Evolutionary conservation across 37 sponge, comb jelly and placozoan species (phyloP), one percentile per base, ranked within the genome.

Genomic region (Cladorhizidae sp.): DNA sequence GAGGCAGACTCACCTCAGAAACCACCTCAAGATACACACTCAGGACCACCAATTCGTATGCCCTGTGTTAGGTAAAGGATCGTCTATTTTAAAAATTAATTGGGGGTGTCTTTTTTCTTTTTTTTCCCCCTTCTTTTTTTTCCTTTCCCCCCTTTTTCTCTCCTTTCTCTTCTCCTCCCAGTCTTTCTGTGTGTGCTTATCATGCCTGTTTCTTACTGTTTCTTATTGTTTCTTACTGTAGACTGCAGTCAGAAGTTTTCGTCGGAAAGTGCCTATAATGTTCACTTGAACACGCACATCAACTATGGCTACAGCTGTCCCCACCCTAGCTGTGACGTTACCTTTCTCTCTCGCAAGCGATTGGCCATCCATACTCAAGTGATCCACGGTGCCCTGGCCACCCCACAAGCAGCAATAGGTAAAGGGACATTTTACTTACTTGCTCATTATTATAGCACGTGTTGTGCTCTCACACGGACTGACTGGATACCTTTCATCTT

Each of bases 1-100:
- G 28, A 58, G 83, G 3, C 88, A 88, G 79, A 82, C 79, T 0
- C 83, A 88, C 67, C 73, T 88, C 45, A 77, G 78, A 35, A 88
- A 77, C 74, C 88, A 88, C 73, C 78, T 88, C 62, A 88, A 88
- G 78, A 81, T 77, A 0, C 88, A 88, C 83, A 70, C 73, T 20
- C 70, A 82, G 22, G 78, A 82, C 63, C 64, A 70, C 72, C 77
- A 76, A 55, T 88, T 82, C 64, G 64, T 74, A 22, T 88, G 88
- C 73, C 83, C 83, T 33, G 83, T 88, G 23, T 29, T 83, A 63
- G 88, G 88, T 88, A 62, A 76, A 73, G 22, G 67, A 20, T 32
- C 9, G 73, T n/a, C n/a, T n/a, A n/a, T n/a, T n/a, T n/a, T n/a
- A n/a, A n/a, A n/a, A 20, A 23, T 12, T 45, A 45, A 45, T 45